phyloP scores from a whole-genome alignment of 92 coral and sea anemone species.

The Epizoanthus rinbou region DNA sequence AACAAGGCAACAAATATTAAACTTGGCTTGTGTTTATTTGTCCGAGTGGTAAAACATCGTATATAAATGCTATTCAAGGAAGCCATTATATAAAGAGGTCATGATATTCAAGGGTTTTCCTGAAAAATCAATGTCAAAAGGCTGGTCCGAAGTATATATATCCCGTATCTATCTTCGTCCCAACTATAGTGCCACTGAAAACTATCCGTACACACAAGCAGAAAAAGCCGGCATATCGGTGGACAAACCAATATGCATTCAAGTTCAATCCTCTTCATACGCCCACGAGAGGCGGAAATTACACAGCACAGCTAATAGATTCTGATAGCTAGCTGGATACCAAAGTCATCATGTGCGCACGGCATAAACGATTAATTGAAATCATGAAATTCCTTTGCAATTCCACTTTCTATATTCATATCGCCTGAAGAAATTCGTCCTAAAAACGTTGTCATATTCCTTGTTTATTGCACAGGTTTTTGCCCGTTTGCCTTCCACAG shows the following conservation, averaged over 20 bases:
- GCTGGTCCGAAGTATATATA: neutral
- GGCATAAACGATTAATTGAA: constrained; percentile 16
- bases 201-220: constrained; percentile 20
- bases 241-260: constrained; percentile 34
- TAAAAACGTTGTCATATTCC: neutral
- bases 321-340: constrained; percentile 24
- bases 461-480: neutral
- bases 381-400: neutral
- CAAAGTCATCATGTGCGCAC: constrained; percentile 11
- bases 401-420: constrained; percentile 13
- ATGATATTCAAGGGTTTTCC: neutral
- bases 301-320: constrained; percentile 39
- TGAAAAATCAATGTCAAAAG: neutral
- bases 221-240: constrained; percentile 14
- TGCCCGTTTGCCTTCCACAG: neutral
- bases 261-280: neutral
- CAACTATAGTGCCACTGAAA: neutral
- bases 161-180: neutral
- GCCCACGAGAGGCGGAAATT: constrained; percentile 44
- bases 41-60: constrained; percentile 20
- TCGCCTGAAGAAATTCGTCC: neutral
- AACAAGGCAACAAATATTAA: constrained; percentile 30
- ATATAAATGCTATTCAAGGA: neutral
- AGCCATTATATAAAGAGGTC: neutral
- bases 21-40: neutral